Evolutionary conservation across 1,140 invertebrate genomes (phyloP).

Genomic region (Bombus sylvicola): DNA sequence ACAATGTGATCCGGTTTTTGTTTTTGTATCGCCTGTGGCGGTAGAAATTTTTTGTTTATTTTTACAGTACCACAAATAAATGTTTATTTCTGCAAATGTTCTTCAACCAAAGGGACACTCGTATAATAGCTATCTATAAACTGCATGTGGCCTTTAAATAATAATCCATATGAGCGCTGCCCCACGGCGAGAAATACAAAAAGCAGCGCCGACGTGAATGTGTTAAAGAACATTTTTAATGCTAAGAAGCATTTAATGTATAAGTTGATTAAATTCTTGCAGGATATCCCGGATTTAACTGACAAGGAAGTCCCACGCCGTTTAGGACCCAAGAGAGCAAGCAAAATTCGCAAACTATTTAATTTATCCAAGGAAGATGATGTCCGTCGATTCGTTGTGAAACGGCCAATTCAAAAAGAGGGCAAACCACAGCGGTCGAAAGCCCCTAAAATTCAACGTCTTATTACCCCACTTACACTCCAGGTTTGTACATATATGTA

Average conservation of each 20-base stretch:
- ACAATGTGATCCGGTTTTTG: neutral
- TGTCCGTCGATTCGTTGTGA: conserved; percentile 98
- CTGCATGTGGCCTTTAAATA: neutral
- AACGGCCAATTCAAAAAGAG: conserved; percentile 95
- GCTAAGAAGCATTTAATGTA: neutral
- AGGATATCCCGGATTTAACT: conserved; percentile 99
- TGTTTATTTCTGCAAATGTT: neutral
- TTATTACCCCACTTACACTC: conserved; percentile 97
- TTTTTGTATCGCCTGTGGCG: too few relatives aligned
- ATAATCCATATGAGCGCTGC: too few relatives aligned
- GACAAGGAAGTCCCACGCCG: conserved; percentile 97
- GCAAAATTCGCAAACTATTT: conserved; percentile 98
- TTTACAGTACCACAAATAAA: neutral
- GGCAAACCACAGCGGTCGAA: conserved; percentile 92
- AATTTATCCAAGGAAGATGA: conserved; percentile 99
- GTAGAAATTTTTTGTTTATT: too few relatives aligned
- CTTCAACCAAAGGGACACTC: neutral
- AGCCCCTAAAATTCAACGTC: conserved; percentile 99
- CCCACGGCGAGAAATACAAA: too few relatives aligned
- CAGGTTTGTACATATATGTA: conserved; percentile 84
- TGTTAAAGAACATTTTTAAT: too few relatives aligned
- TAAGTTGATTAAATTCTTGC: conserved; percentile 50
- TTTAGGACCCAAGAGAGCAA: conserved; percentile 98
- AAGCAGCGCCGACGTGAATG: too few relatives aligned
- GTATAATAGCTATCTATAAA: neutral